A percentile compares a stretch with the other conserved stretches of the same genome.
Evolutionary conservation across 2,888 invertebrate species (phyloP).

Genomic region (Chouioia cunea): DNA sequence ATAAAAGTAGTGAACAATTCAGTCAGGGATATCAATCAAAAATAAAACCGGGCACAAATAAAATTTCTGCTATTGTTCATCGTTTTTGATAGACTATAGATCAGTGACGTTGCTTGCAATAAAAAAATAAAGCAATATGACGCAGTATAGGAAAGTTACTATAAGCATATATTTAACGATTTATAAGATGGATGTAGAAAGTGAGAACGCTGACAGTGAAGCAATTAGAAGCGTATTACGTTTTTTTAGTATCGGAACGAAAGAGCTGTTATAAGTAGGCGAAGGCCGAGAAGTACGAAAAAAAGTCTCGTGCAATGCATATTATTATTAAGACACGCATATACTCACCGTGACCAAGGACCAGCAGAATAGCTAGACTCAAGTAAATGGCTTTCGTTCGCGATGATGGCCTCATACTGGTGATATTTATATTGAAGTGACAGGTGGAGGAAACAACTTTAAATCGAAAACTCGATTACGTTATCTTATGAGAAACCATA

Average conservation of each 20-base stretch:
- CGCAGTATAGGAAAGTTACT: background rate
- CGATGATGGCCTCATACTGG: slow-evolving; percentile 49
- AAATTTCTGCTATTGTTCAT: too few species aligned
- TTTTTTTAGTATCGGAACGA: too few species aligned
- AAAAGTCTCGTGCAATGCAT: background rate
- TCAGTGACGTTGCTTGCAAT: background rate
- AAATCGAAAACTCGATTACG: slow-evolving; percentile 13
- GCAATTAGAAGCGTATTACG: too few species aligned
- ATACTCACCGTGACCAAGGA: slow-evolving; percentile 56
- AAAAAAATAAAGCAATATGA: background rate
- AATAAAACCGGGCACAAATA: too few species aligned
- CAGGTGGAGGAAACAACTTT: background rate
- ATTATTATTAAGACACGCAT: background rate
- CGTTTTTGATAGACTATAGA: too few species aligned
- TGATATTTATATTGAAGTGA: background rate
- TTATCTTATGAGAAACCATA: slow-evolving; percentile 37
- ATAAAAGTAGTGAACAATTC: background rate
- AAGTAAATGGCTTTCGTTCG: slow-evolving; percentile 53
- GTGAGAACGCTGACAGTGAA: too few species aligned
- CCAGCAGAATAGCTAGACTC: slow-evolving; percentile 54
- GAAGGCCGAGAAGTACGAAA: slow-evolving; percentile 50
- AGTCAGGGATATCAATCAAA: too few species aligned
- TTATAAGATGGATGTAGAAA: too few species aligned
- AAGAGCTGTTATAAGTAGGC: slow-evolving; percentile 48
- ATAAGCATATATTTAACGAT: background rate